These are phyloP conservation scores for Anarsia innoxiella DNA, from an alignment of 2,888 invertebrate genomes.

Conservation along the genomic window DNA sequence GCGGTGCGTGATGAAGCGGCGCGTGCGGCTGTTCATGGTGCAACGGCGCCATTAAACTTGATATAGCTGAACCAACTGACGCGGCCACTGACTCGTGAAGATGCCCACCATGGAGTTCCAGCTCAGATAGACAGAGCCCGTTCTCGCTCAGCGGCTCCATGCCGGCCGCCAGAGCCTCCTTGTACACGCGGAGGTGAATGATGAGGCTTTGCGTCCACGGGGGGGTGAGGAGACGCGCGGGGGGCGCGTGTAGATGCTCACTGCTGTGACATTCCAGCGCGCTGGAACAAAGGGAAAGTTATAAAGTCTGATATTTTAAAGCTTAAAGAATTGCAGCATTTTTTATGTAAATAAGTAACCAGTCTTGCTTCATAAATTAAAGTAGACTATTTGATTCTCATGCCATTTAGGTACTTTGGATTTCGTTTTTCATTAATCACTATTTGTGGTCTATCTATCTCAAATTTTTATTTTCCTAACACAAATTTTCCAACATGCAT, in stretches of 20 bases:
- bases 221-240: constrained; percentile 27
- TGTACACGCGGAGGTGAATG: constrained; percentile 75
- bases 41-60: constrained; percentile 71
- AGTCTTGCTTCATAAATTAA: too few relatives aligned
- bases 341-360: too few relatives aligned
- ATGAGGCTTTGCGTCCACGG: constrained; percentile 41
- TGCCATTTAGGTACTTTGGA: too few relatives aligned
- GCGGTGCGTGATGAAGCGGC: constrained; percentile 75
- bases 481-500: too few relatives aligned
- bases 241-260: neutral
- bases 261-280: constrained; percentile 7
- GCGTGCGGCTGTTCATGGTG: constrained; percentile 75
- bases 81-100: constrained; percentile 70
- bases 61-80: constrained; percentile 71
- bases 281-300: constrained; percentile 1
- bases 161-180: constrained; percentile 78
- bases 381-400: too few relatives aligned
- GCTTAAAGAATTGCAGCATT: too few relatives aligned
- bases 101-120: constrained; percentile 74
- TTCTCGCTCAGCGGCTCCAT: constrained; percentile 82
- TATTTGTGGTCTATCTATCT: too few relatives aligned
- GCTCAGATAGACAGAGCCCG: constrained; percentile 83
- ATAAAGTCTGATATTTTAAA: neutral
- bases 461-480: too few relatives aligned
- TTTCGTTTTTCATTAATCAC: too few relatives aligned